Evolutionary conservation across 2,888 invertebrate species (phyloP), one percentile per base, ranked within the genome.

Genomic region (Erannis defoliaria): DNA sequence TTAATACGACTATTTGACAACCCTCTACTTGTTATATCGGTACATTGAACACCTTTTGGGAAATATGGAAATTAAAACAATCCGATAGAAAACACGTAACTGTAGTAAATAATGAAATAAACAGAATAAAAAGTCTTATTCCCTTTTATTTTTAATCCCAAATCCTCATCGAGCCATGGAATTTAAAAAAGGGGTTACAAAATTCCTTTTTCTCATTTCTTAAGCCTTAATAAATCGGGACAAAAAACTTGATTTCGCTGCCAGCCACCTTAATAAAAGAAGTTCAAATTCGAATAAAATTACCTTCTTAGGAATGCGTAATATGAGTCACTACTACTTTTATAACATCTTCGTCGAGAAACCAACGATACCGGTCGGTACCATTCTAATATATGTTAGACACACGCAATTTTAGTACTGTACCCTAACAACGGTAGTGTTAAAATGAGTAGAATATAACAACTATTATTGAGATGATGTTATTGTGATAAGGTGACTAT

Each of bases 271-370:
- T 67, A 74, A 73, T 68, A 66, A 74, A 75, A 74, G 70, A 68
- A 71, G 67, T 64, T 55, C 46, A 59, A 67, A 65, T 64, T 70
- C 50, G 35, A 45, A 62, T 66, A 67, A 67, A 71, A 71, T 72
- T 64, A 67, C 70, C 70, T 73, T 73, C 62, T 73, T 65, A 62
- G 69, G 74, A 78, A 79, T 76, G 67, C 61, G 61, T 70, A 68
- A 63, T 67, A 55, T 87, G 86, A 86, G 78, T 88, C 88, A 88
- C 77, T 62, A 72, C 77, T 80, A 76, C 72, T 76, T 85, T 78
- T 80, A 80, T 37, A 77, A 74, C 62, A 70, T 55, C 26, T 59
- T 46, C 33, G 60, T 64, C 55, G 71, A 45, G 35, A 57, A 53
- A 71, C 73, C 66, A 61, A 16, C 60, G 64, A 68, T 55, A 51